Evolutionary conservation across 53 echinoderm and acorn worm genomes (phyloP).

Genomic region (Temnopleurus reevesii): DNA sequence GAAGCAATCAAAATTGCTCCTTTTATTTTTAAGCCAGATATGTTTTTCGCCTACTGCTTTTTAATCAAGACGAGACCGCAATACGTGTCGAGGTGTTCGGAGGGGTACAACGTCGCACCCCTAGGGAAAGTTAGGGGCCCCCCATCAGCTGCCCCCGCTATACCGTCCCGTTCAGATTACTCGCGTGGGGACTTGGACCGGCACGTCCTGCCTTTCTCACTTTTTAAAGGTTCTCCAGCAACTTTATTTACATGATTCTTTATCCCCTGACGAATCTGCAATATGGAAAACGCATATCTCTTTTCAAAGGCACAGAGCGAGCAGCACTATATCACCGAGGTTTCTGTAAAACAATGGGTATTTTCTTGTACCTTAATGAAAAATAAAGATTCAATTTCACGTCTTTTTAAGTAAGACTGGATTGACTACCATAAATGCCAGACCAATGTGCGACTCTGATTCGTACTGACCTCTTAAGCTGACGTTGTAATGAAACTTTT

Average conservation of each 20-base stretch:
- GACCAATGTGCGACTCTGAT: neutral
- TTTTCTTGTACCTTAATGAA: neutral
- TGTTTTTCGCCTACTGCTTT: neutral
- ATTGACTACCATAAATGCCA: neutral
- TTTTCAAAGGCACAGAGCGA: neutral
- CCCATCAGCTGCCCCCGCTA: neutral
- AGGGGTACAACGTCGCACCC: conserved; percentile 32
- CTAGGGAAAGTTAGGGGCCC: conserved; percentile 20
- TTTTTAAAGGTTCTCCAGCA: neutral
- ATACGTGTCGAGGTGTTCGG: conserved; percentile 20
- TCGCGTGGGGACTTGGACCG: neutral
- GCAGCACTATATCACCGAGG: neutral
- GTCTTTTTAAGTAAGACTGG: neutral
- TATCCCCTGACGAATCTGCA: conserved; percentile 3
- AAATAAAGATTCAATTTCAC: neutral
- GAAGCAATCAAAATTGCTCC: neutral
- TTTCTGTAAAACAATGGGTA: neutral
- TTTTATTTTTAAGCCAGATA: conserved; percentile 8
- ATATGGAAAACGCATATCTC: conserved; percentile 5
- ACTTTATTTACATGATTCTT: conserved; percentile 30
- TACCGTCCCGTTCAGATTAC: conserved; percentile 18
- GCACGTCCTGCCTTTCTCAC: neutral
- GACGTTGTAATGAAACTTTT: neutral
- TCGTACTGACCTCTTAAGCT: neutral
- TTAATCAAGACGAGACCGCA: conserved; percentile 6